Conservation (phyloP, 1,140 invertebrate genomes). For the Sitophilus oryzae region DNA sequence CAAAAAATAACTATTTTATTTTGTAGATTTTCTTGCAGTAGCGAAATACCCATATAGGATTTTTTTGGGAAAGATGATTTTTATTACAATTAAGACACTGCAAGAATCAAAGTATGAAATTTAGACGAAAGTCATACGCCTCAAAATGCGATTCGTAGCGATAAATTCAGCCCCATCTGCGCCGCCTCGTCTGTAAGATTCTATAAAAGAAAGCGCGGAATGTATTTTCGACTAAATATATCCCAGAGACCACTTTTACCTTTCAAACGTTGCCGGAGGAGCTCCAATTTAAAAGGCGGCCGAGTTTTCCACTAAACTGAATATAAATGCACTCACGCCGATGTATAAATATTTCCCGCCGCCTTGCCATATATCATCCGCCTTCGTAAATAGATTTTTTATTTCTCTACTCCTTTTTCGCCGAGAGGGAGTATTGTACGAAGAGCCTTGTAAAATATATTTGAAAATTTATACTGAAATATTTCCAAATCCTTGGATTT, state of each 20-base stretch:
- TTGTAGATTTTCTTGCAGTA: too few species aligned
- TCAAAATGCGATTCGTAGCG: neutral
- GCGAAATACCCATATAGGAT: too few species aligned
- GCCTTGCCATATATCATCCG: neutral
- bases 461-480: too few species aligned
- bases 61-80: too few species aligned
- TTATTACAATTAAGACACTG: too few species aligned
- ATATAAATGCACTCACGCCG: neutral
- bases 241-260: neutral
- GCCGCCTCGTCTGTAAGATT: neutral
- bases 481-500: too few species aligned
- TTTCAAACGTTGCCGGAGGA: neutral
- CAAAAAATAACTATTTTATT: too few species aligned
- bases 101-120: too few species aligned
- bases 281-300: neutral
- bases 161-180: neutral
- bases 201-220: neutral
- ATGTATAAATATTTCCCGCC: neutral
- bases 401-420: too few species aligned
- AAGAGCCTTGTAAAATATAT: too few species aligned
- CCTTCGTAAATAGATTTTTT: too few species aligned
- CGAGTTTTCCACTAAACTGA: neutral
- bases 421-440: too few species aligned
- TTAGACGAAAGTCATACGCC: neutral
- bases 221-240: neutral